Evolutionary conservation across 2,113 vertebrate species (phyloP), one percentile per base, ranked within the genome.

Genomic region (Phrynosoma platyrhinos): DNA sequence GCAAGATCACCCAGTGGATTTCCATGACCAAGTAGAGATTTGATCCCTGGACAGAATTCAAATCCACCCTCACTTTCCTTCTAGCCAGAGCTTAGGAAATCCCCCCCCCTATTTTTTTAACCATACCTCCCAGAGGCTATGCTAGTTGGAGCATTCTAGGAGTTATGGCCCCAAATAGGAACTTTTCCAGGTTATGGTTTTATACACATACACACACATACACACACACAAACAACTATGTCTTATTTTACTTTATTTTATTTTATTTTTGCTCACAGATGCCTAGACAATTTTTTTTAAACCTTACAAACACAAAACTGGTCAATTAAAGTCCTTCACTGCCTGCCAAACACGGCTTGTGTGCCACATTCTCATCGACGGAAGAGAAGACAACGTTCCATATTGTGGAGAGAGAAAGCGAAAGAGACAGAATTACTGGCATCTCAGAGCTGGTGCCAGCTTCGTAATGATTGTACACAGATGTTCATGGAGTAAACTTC

Each of bases 381-480:
- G 53, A 64, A 83, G 0, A 84, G 90, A 90, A 90, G 88, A 42
- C 53, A 72, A 16, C 7, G 1, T 3, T 83, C 87, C 76, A 8
- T 90, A 64, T 66, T 87, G 89, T 53, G 66, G 74, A 42, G 86
- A 74, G n/a, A 40, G 5, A 66, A 7, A 20, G 4, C 14, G 2
- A 80, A 20, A 79, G 79, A 16, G 47, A 47, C 85, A 90, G 18
- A 89, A 91, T 91, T 2, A 89, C 80, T 0, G 74, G 5, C 0
- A 2, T 8, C 90, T 91, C 83, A 13, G 89, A 90, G 80, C 27
- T 0, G 74, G 74, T 0, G 72, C 90, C 91, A 91, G 89, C 81
- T 71, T 92, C 88, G 6, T 90, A 90, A 94, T 91, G 94, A 89
- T 90, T 88, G 87, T 86, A 90, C 95, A 92, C 95, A 96, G 95